Conservation (phyloP, 2,888 invertebrate genomes). For the Epinotia ramella region DNA sequence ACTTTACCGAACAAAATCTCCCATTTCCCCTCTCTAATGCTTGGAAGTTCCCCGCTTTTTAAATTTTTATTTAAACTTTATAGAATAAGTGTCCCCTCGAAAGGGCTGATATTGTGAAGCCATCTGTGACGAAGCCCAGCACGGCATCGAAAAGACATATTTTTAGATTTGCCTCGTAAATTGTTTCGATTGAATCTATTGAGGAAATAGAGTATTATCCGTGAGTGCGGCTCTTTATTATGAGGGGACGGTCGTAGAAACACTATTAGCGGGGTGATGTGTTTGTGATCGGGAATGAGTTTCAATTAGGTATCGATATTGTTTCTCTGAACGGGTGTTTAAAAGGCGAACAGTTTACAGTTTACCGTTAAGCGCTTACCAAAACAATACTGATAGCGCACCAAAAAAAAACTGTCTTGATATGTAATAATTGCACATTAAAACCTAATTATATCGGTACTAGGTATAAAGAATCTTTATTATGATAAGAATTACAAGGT, state of each 20-base stretch:
- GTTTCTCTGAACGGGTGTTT: constrained; percentile 16
- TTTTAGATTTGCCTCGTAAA: constrained; percentile 85
- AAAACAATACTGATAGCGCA: too few relatives aligned
- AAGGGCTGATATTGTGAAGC: constrained; percentile 82
- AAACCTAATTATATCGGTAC: too few relatives aligned
- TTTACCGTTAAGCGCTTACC: too few relatives aligned
- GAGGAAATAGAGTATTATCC: constrained; percentile 77
- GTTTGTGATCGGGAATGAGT: constrained; percentile 26
- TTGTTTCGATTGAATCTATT: constrained; percentile 82
- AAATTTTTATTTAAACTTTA: constrained; percentile 85
- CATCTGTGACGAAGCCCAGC: constrained; percentile 80
- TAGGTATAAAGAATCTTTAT: too few relatives aligned
- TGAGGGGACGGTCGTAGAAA: constrained; percentile 32
- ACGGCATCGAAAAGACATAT: constrained; percentile 82
- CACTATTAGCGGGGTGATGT: constrained; percentile 35
- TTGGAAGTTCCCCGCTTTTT: constrained; percentile 74
- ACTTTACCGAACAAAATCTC: constrained; percentile 60
- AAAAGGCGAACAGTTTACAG: neutral
- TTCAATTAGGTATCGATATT: constrained; percentile 34
- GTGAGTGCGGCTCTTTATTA: constrained; percentile 71
- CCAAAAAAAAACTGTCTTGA: too few relatives aligned
- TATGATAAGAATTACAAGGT: too few relatives aligned
- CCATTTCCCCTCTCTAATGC: constrained; percentile 63
- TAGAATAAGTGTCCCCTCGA: constrained; percentile 80
- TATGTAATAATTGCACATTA: too few relatives aligned